Percentiles rank a stretch among this genome's conserved stretches.
phyloP scores from a whole-genome alignment of 1,140 invertebrate species.

The Ceratina japonica region DNA sequence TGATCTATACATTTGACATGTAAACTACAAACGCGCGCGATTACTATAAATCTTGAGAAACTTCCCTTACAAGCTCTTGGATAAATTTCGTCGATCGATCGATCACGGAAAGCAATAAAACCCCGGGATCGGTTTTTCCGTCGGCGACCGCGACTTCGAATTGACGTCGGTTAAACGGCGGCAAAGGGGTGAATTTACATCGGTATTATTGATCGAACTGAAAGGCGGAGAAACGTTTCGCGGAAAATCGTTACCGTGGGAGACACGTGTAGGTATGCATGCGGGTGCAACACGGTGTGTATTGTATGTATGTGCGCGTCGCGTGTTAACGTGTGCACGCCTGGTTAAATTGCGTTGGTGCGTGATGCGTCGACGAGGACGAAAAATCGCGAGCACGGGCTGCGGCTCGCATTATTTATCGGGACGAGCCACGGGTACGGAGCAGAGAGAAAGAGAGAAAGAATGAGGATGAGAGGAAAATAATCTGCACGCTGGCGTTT shows the following conservation, averaged over 20 bases:
- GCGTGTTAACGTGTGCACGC: background rate
- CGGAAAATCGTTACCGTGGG: slow-evolving; percentile 49
- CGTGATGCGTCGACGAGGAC: background rate
- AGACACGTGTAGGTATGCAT: slow-evolving; percentile 16
- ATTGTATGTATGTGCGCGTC: slow-evolving; percentile 10
- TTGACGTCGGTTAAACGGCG: slow-evolving; percentile 1
- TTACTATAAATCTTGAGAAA: too few species aligned
- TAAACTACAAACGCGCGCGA: too few species aligned
- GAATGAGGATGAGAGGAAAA: background rate
- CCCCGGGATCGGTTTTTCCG: background rate
- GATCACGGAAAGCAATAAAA: background rate
- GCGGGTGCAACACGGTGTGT: slow-evolving; percentile 21
- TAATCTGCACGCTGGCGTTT: slow-evolving; percentile 28
- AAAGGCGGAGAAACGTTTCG: slow-evolving; percentile 31
- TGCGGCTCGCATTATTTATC: slow-evolving; percentile 11
- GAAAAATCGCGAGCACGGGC: slow-evolving; percentile 34
- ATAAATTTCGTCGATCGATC: too few species aligned
- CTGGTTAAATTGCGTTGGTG: slow-evolving; percentile 19
- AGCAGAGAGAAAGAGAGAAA: background rate
- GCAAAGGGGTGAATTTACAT: slow-evolving; percentile 24
- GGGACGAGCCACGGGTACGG: slow-evolving; percentile 11
- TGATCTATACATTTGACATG: too few species aligned
- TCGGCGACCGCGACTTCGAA: background rate
- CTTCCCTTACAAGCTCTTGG: too few species aligned
- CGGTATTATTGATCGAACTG: slow-evolving; percentile 29